A percentile compares a stretch with the other conserved stretches of the same genome.
Evolutionary conservation across 2,113 vertebrate genomes (phyloP).

Genomic region (Chionodraco myersi): DNA sequence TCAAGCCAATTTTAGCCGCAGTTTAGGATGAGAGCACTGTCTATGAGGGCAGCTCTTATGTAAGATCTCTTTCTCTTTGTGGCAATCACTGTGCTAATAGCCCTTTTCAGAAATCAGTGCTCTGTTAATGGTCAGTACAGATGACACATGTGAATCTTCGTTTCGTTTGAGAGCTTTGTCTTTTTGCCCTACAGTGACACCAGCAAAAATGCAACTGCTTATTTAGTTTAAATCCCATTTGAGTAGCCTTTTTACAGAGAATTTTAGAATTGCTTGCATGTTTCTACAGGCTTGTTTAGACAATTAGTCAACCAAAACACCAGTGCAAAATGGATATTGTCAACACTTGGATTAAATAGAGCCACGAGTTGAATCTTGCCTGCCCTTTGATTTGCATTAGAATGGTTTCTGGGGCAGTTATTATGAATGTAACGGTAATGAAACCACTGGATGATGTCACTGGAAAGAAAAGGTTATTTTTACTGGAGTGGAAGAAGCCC

Average conservation of each 20-base stretch:
- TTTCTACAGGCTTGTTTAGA: conserved; percentile 38
- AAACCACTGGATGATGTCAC: conserved; percentile 60
- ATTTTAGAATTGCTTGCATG: conserved; percentile 14
- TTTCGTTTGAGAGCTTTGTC: conserved; percentile 12
- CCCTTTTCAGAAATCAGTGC: conserved; percentile 15
- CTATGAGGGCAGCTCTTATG: conserved; percentile 51
- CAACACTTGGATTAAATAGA: conserved; percentile 19
- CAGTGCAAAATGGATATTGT: conserved; percentile 6
- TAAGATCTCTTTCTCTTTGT: conserved; percentile 56
- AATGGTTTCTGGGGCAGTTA: conserved; percentile 30
- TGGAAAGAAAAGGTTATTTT: conserved; percentile 64
- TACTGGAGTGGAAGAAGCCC: conserved; percentile 28
- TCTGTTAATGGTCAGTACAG: conserved; percentile 29
- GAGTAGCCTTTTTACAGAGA: background rate
- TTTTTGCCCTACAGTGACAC: background rate
- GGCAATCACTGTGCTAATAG: conserved; percentile 65
- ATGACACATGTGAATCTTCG: conserved; percentile 20
- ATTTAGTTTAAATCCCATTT: background rate
- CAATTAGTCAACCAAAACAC: conserved; percentile 5
- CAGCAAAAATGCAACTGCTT: background rate
- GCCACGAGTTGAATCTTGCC: conserved; percentile 51
- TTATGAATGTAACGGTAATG: conserved; percentile 46
- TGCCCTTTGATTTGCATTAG: conserved; percentile 43
- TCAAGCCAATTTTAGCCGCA: conserved; percentile 55
- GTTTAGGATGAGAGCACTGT: conserved; percentile 52